Base-by-base conservation (phyloP, 1,140 invertebrate species). In the Aphidius ervi region DNA sequence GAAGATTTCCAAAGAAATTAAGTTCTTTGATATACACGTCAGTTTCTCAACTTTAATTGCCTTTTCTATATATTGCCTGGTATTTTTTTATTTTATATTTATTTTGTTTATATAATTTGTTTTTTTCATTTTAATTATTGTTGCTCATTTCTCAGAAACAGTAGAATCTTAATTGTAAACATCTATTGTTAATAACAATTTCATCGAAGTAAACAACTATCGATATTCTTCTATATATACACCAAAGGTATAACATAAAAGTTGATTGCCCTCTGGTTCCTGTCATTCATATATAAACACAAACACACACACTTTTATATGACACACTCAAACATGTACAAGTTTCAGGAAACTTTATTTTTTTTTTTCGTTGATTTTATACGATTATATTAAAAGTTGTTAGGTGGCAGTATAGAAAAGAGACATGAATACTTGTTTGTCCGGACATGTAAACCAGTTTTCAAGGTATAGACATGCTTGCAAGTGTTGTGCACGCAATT, bases 271-370 rank as follows among this genome's bases (percentile, higher is more conserved):
- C 59, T 61, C 46, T 16, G 50, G 16, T 46, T 55, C 50, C 42
- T 48, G 56, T 46, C 45, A 43, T 58, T 31, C 4, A 31, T 31
- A 31, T 31, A 31, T 3, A 31, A 31, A 31, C 23, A 31, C 23
- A 31, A 31, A 31, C 23, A 31, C 23, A 31, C 23, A 49, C 46
- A 49, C 47, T 37, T 43, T 37, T 40, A 42, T 60, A 61, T 61
- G 59, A 61, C 59, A 61, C 59, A 47, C 43, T 46, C 43, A 54
- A 43, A 39, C 59, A 48, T 45, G 43, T 39, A 48, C 59, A 54
- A 61, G 46, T 56, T 61, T 61, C 54, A 61, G 45, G 59, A 61
- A 61, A 56, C 39, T 49, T 61, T 46, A 56, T 54, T 56, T 37
- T 39, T 16, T 16, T 20, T 37, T 23, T n/a, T 42, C 59, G 10